These are phyloP conservation scores for Martes martes DNA, from an alignment of 2,113 vertebrate species.

Conservation along the genomic window DNA sequence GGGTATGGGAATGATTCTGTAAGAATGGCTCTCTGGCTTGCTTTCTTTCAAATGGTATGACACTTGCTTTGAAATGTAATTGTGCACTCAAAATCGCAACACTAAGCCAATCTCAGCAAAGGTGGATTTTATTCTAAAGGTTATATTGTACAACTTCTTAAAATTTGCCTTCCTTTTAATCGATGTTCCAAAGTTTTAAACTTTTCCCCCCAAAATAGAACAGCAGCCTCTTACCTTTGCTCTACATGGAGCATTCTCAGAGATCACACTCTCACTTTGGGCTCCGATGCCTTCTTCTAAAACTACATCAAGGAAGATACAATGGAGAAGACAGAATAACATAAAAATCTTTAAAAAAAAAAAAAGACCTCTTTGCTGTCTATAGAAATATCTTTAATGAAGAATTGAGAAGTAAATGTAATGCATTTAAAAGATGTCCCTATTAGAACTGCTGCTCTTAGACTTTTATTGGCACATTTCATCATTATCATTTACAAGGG, in stretches of 20 bases:
- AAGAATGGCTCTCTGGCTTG: background rate
- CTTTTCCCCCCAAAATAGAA: background rate
- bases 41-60: background rate
- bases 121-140: background rate
- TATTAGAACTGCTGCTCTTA: background rate
- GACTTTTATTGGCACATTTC: background rate
- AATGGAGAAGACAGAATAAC: background rate
- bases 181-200: background rate
- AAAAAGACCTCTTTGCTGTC: background rate
- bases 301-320: conserved; percentile 79
- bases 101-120: background rate
- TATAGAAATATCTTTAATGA: background rate
- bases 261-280: conserved; percentile 43
- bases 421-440: background rate
- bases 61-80: background rate
- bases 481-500: background rate
- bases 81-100: background rate
- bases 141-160: background rate
- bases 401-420: background rate
- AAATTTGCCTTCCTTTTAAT: background rate
- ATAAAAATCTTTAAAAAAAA: background rate
- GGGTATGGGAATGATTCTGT: background rate
- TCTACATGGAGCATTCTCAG: conserved; percentile 74
- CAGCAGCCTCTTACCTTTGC: conserved; percentile 82
- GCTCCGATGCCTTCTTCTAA: conserved; percentile 85